phyloP scores from a whole-genome alignment of 2,797 vertebrate species.

The Hipposideros larvatus region DNA sequence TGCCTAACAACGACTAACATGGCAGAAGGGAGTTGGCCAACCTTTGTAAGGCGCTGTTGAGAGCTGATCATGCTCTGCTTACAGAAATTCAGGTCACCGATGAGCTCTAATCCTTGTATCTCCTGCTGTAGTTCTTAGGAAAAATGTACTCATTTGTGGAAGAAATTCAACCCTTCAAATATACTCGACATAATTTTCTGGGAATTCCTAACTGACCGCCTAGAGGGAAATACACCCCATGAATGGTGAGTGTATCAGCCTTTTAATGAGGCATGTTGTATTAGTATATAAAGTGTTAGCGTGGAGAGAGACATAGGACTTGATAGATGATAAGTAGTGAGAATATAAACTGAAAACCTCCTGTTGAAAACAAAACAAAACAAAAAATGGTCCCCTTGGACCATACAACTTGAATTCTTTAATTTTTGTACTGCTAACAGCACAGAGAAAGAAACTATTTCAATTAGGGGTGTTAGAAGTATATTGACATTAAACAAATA shows the following conservation, averaged over 20 bases:
- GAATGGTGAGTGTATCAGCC: background rate
- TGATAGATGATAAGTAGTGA: background rate
- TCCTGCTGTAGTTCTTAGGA: background rate
- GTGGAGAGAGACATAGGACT: background rate
- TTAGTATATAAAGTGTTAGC: background rate
- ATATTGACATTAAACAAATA: background rate
- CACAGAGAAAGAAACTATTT: background rate
- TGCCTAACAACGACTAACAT: constrained; percentile 67
- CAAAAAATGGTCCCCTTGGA: background rate
- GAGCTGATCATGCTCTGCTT: background rate
- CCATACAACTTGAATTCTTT: background rate
- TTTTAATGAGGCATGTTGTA: background rate
- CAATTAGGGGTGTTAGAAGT: background rate
- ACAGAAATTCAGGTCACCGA: constrained; percentile 34
- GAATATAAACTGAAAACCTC: background rate
- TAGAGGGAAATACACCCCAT: constrained; percentile 63
- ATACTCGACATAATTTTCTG: constrained; percentile 56
- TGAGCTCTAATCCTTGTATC: background rate
- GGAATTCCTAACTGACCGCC: constrained; percentile 72
- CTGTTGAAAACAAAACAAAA: background rate
- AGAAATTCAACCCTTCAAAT: constrained; percentile 50
- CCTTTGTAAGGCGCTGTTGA: background rate
- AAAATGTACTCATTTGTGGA: constrained; percentile 23
- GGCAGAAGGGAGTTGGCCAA: constrained; percentile 58
- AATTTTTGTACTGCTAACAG: background rate